phyloP scores from a whole-genome alignment of 2,888 invertebrate species.

The Bombylius major region DNA sequence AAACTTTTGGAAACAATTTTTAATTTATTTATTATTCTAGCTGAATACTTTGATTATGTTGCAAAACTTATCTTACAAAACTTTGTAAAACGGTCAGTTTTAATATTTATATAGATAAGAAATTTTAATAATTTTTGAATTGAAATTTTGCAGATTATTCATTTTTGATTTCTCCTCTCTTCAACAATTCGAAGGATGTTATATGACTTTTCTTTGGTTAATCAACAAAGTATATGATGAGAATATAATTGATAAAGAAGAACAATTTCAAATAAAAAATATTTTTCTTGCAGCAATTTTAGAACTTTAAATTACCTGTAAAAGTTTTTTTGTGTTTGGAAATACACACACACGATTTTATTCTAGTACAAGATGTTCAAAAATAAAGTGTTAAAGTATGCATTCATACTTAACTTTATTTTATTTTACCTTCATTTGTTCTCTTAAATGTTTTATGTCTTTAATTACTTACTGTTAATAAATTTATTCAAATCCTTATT shows the following conservation, averaged over 20 bases:
- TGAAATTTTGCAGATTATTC: conserved; percentile 48
- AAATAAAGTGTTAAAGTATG: conserved; percentile 34
- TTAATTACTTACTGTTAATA: too few species aligned
- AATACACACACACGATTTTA: conserved; percentile 29
- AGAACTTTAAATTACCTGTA: conserved; percentile 36
- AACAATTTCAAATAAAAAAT: conserved; percentile 36
- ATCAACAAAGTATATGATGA: conserved; percentile 37
- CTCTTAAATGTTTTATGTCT: too few species aligned
- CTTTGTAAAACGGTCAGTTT: conserved; percentile 58
- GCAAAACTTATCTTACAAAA: conserved; percentile 79
- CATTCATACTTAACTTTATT: too few species aligned
- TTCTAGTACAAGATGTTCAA: conserved; percentile 33
- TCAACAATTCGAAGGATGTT: too few species aligned
- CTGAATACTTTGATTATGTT: conserved; percentile 35
- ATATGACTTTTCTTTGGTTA: too few species aligned
- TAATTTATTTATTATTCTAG: conserved; percentile 28
- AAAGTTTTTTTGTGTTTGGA: conserved; percentile 36
- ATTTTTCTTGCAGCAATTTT: conserved; percentile 35
- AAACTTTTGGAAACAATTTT: conserved; percentile 29
- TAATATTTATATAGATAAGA: background rate
- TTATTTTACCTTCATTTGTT: too few species aligned
- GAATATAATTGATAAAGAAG: conserved; percentile 37
- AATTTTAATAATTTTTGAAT: background rate
- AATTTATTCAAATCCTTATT: too few species aligned
- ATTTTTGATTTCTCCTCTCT: conserved; percentile 84